Conservation (phyloP, 2,797 vertebrate genomes). For the Hoplostethus atlanticus region DNA sequence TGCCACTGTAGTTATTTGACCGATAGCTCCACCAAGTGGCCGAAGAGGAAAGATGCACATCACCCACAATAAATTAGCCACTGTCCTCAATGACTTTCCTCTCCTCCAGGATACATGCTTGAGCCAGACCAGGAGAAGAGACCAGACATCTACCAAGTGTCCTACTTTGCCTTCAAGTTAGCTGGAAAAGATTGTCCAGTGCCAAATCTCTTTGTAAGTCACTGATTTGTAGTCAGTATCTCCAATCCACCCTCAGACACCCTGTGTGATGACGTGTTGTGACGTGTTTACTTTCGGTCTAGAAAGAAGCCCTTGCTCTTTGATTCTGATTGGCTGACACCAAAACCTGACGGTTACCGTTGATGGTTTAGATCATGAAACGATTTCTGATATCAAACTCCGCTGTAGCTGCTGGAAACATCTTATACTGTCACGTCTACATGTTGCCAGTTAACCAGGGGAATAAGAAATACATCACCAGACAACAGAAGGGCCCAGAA, state of each 20-base stretch:
- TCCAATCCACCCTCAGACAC: neutral
- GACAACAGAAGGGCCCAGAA: too few species aligned
- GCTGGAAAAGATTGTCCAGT: constrained; percentile 94
- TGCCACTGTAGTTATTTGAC: constrained; percentile 8
- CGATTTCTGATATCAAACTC: too few species aligned
- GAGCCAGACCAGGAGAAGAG: constrained; percentile 95
- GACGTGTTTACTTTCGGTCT: too few species aligned
- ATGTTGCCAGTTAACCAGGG: too few species aligned
- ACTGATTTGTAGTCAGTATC: neutral
- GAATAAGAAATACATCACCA: too few species aligned
- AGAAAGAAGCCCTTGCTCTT: too few species aligned
- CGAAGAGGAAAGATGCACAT: constrained; percentile 15
- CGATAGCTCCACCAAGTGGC: constrained; percentile 72
- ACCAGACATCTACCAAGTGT: constrained; percentile 98
- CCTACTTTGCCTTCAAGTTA: constrained; percentile 95
- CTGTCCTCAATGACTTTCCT: neutral
- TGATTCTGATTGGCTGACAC: too few species aligned
- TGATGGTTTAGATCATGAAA: too few species aligned
- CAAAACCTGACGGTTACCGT: too few species aligned
- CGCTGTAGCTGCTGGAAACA: too few species aligned
- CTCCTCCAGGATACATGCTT: constrained; percentile 93
- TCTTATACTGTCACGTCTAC: too few species aligned
- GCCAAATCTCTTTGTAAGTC: constrained; percentile 95
- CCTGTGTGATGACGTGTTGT: too few species aligned
- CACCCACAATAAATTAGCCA: neutral